These are phyloP conservation scores for Flexamia atlantica DNA, from an alignment of 2,888 invertebrate genomes.

Conservation along the genomic window DNA sequence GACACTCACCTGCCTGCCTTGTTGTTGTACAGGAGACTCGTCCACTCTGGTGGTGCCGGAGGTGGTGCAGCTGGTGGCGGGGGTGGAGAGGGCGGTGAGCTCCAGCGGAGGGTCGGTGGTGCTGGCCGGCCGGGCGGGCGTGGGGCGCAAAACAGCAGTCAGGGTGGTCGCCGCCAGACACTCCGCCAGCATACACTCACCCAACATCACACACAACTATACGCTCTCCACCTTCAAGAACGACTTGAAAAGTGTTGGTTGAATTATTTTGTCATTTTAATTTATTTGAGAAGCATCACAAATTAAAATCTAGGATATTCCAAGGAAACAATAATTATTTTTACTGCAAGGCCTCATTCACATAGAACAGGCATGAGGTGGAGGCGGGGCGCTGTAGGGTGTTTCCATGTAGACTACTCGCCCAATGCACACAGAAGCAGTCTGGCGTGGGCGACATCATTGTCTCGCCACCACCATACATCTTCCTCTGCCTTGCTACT, in stretches of 20 bases:
- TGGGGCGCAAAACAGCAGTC: conserved; percentile 88
- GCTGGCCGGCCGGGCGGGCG: conserved; percentile 87
- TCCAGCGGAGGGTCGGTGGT: conserved; percentile 81
- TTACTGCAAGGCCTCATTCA: too few species aligned
- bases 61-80: conserved; percentile 81
- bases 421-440: too few species aligned
- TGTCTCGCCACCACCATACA: too few species aligned
- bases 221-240: conserved; percentile 83
- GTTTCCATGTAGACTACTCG: too few species aligned
- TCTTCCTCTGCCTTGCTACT: too few species aligned
- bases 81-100: conserved; percentile 81
- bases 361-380: too few species aligned
- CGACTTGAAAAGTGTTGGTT: conserved; percentile 85
- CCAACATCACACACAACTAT: conserved; percentile 79
- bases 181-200: conserved; percentile 79
- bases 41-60: conserved; percentile 79
- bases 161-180: conserved; percentile 85
- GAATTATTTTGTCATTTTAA: too few species aligned
- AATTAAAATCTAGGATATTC: too few species aligned
- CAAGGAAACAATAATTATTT: too few species aligned
- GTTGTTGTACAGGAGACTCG: conserved; percentile 71
- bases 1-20: conserved; percentile 81
- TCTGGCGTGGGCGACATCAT: too few species aligned
- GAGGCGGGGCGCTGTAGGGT: too few species aligned
- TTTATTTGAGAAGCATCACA: too few species aligned